Percentiles rank a stretch among this genome's conserved stretches.
These are phyloP conservation scores for Entelurus aequoreus DNA, from an alignment of 2,113 vertebrate genomes.

Conservation along the genomic window DNA sequence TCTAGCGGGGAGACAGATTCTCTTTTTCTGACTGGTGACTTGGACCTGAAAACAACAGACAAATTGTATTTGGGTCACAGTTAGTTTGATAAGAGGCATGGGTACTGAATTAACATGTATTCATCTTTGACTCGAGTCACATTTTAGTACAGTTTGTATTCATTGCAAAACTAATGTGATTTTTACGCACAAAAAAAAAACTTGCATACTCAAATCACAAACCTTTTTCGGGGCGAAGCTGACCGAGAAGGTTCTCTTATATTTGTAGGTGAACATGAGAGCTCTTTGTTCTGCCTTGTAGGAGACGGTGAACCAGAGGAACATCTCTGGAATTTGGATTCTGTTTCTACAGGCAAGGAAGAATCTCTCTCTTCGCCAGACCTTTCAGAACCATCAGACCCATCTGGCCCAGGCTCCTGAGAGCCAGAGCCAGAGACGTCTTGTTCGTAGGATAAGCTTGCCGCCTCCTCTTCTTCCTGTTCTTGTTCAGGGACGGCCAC, in stretches of 20 bases:
- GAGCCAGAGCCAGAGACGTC: constrained; percentile 54
- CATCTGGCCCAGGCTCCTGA: constrained; percentile 38
- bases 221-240: constrained; percentile 54
- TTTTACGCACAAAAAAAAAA: too few species aligned
- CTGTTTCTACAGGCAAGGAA: constrained; percentile 36
- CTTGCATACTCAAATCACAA: constrained; percentile 9
- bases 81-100: background rate
- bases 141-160: background rate
- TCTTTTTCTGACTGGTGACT: constrained; percentile 64
- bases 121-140: background rate
- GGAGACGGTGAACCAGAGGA: constrained; percentile 53
- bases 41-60: constrained; percentile 52
- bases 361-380: constrained; percentile 45
- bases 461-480: background rate
- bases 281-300: constrained; percentile 37
- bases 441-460: constrained; percentile 22
- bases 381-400: constrained; percentile 32
- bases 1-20: constrained; percentile 66
- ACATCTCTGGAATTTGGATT: constrained; percentile 35
- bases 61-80: background rate
- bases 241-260: constrained; percentile 61
- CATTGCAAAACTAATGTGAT: background rate
- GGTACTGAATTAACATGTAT: background rate
- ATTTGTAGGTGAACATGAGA: constrained; percentile 51
- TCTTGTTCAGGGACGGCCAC: constrained; percentile 17